Base-by-base conservation (phyloP, 2,888 invertebrate species). In the Serrognathus titanus region DNA sequence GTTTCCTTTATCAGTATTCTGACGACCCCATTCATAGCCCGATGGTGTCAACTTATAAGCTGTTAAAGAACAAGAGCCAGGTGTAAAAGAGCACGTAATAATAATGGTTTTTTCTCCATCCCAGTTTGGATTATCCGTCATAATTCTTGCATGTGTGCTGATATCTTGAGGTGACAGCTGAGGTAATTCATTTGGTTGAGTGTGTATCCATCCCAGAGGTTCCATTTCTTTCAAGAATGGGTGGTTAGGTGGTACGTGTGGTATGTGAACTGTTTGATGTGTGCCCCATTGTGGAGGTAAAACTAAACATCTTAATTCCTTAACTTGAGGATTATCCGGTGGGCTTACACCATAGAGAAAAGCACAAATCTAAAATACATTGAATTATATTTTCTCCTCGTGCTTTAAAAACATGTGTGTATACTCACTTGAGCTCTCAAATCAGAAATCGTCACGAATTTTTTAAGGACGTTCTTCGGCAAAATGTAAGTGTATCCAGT, bases 271-370 rank as follows among this genome's bases (percentile, higher is more conserved):
- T 0, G 93, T 92, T 80, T 99, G 99, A 82, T 99, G 99, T 8
- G 98, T 99, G 68, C 99, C 99, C 96, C 97, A 98, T 78, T 99
- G 99, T 12, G 99, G 99, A 9, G 96, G 87, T 83, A 99, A 86
- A 43, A 99, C 98, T 66, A 97, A 90, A 78, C 99, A 99, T 53
- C 96, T 86, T 62, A 99, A 95, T 81, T 99, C 99, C 78, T 99
- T 98, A 53, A 99, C 98, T 81, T 94, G 92, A 0, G 98, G 98
- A 80, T 99, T 99, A 80, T 99, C 99, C 0, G 96, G 85, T 12
- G 97, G 96, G 68, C 94, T 92, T 3, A 92, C 88, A 38, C 99
- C 99, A 77, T 98, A 99, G 60, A 99, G 81, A 79, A 97, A 98
- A 46, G 98, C 99, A 59, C 96, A 90, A 77, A 99, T 99, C 88